Conservation (phyloP, 2,888 invertebrate species). For the Tipula unca region DNA sequence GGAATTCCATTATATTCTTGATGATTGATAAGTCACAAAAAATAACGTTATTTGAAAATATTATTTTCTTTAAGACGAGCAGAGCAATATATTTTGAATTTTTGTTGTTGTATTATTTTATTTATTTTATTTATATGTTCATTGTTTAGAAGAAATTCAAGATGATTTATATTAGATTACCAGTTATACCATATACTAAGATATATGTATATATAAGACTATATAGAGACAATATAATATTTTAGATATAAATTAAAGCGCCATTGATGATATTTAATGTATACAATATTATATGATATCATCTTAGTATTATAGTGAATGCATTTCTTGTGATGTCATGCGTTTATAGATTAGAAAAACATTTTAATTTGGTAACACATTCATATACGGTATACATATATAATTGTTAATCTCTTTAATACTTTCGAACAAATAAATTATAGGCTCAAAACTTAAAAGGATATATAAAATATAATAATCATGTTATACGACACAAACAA, state of each 20-base stretch:
- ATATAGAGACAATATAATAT: not conserved
- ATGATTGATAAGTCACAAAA: not conserved
- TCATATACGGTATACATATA: too few species aligned
- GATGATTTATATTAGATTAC: conserved; percentile 8
- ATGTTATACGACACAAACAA: not conserved
- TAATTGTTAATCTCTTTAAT: not conserved
- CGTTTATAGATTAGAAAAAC: not conserved
- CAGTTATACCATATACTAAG: not conserved
- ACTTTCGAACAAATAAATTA: not conserved
- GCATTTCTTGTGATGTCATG: not conserved
- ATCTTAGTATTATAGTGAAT: not conserved
- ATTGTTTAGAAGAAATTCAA: not conserved
- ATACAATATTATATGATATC: not conserved
- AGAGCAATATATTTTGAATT: not conserved
- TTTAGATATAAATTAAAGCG: not conserved
- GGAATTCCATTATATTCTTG: not conserved
- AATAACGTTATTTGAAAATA: not conserved
- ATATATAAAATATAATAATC: not conserved
- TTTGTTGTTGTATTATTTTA: not conserved
- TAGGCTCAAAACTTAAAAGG: not conserved
- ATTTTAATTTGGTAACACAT: not conserved
- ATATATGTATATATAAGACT: not conserved
- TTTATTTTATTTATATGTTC: not conserved
- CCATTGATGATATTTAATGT: not conserved
- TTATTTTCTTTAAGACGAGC: not conserved